Base-by-base conservation (phyloP, 2,888 invertebrate genomes). In the Anagyrus pseudococci region DNA sequence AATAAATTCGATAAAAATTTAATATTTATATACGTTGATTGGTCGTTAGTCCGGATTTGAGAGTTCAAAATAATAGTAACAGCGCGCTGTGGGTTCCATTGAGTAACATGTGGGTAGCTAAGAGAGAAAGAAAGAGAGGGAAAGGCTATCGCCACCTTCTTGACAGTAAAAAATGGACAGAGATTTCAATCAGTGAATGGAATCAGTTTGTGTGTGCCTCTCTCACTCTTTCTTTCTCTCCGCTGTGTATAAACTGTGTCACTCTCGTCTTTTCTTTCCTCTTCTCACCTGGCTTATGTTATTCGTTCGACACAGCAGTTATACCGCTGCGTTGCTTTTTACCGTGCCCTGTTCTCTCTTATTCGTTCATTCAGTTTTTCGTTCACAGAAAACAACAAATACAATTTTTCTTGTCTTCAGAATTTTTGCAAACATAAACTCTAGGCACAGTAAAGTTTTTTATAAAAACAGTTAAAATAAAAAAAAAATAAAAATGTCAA, bases 91-190 rank as follows among this genome's bases (percentile, higher is more conserved):
- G 53, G 57, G 59, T 49, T 29, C 55, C 41, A 57, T 58, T 57
- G 64, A 60, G 60, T 59, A 67, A 60, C 72, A 72, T 74, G 74
- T 75, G 76, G 73, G 73, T 71, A 76, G 75, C 70, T 67, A 63
- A 66, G 65, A 70, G 68, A 68, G 46, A 63, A 67, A 69, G 70
- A 71, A 67, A 68, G 69, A 70, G 68, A 73, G 73, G 71, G 73
- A 74, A 74, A 76, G 77, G 74, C 77, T 79, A 79, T 80, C 79
- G 79, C 80, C 80, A 80, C 80, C 80, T 80, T 72, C 76, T 74
- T 86, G 89, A 89, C 89, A 88, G 86, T 89, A 89, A 89, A 88
- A 89, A 89, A 89, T 89, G 88, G 88, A 83, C 82, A 83, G 82
- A 88, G 89, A 89, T 89, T 87, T 85, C 85, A 86, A 89, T 89